Base-by-base conservation (phyloP, 2,113 vertebrate species). In the Triplophysa rosa region DNA sequence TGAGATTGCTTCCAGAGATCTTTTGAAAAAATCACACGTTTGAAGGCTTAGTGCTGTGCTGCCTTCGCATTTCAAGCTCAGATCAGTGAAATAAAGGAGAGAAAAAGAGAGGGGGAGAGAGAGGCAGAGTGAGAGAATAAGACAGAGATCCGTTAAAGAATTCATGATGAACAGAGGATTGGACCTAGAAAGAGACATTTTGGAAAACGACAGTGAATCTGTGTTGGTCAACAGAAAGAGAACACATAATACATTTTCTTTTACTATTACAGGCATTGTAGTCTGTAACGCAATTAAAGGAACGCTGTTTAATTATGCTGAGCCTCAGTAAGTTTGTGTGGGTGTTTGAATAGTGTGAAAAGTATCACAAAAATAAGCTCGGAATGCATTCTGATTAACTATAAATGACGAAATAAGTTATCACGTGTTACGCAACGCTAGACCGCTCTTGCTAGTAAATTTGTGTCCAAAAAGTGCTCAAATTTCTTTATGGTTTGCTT, bases 21-120 rank as follows among this genome's bases (percentile, higher is more conserved):
- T 96, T 97, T 96, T 95, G 95, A 95, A 96, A 97, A 96, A 96
- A 95, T 96, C 94, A 96, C 94, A 96, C 93, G 94, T 96, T 95
- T 96, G 95, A 95, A 96, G 95, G 95, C 95, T 97, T 96, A 95
- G 94, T 90, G 94, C 93, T 95, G 94, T 95, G 88, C 93, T 94
- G 94, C 88, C 90, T 93, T 94, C 92, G 93, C 95, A 95, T 97
- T 96, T 95, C 95, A 95, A 94, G 94, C 94, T 95, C 94, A 96
- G 95, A 96, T 96, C 94, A 95, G 95, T 94, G 91, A 93, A 93
- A 94, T 94, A 94, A 93, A 94, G 92, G 45, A 92, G 84, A 92
- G 92, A 93, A 91, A 93, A 89, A 92, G 59, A 77, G 56, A 61
- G 24, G 88, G 91, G 80, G 92, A 90, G 92, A 91, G 91, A 64